Evolutionary conservation across 2,113 vertebrate species (phyloP).

Genomic region (Tor tambroides): DNA sequence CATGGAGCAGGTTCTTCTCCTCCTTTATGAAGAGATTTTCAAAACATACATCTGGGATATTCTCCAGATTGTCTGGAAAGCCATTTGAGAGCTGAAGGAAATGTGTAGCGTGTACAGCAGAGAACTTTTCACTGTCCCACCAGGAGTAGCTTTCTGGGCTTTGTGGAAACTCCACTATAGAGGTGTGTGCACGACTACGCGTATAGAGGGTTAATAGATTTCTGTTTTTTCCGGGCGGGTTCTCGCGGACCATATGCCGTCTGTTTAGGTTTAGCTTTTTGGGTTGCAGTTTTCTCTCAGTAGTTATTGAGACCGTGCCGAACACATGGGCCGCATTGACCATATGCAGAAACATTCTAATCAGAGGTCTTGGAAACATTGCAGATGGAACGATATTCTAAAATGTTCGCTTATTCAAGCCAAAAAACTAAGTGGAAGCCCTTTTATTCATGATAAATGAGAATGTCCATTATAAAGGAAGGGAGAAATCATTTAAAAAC

Average conservation of each 20-base stretch:
- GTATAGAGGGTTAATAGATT: slow-evolving; percentile 30
- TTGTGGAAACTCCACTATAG: slow-evolving; percentile 39
- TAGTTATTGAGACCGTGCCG: slow-evolving; percentile 37
- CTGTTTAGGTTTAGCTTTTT: slow-evolving; percentile 63
- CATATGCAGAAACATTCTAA: slow-evolving; percentile 12
- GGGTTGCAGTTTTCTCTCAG: slow-evolving; percentile 56
- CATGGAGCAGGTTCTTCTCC: background rate
- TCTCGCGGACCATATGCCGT: slow-evolving; percentile 48
- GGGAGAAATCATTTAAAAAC: background rate
- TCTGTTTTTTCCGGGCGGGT: slow-evolving; percentile 55
- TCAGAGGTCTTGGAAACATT: slow-evolving; percentile 1
- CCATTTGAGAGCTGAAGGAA: slow-evolving; percentile 55
- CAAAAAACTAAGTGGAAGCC: slow-evolving; percentile 17
- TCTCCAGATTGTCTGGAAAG: slow-evolving; percentile 66
- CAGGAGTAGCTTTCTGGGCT: slow-evolving; percentile 45
- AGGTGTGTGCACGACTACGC: slow-evolving; percentile 30
- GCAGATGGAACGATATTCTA: background rate
- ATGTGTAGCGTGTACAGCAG: slow-evolving; percentile 53
- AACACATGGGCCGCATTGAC: slow-evolving; percentile 17
- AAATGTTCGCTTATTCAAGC: background rate
- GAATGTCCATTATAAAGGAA: background rate
- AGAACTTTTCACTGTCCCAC: slow-evolving; percentile 54
- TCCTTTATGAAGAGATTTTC: slow-evolving; percentile 51
- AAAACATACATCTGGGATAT: slow-evolving; percentile 59
- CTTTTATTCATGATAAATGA: background rate